These are phyloP conservation scores for Drosophila bunnanda DNA, from an alignment of 2,888 invertebrate species.

Conservation along the genomic window DNA sequence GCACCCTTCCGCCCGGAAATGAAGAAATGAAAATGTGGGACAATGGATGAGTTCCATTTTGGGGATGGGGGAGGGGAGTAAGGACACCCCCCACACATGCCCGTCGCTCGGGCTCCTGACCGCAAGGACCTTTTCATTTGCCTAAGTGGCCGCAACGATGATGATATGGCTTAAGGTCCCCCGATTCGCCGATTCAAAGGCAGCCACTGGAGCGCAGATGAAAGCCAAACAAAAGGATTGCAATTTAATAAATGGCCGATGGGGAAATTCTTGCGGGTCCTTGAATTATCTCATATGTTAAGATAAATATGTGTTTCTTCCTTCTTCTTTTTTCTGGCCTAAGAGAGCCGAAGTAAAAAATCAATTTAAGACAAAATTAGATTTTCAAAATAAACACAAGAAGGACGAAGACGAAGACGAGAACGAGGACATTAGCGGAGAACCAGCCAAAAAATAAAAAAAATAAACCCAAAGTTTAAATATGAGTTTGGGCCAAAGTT, in stretches of 20 bases:
- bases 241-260: conserved; percentile 44
- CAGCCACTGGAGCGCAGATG: conserved; percentile 46
- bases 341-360: conserved; percentile 59
- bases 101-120: conserved; percentile 1
- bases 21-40: conserved; percentile 8
- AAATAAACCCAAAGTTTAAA: conserved; percentile 65
- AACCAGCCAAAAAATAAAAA: neutral
- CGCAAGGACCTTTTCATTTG: conserved; percentile 50
- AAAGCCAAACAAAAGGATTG: conserved; percentile 39
- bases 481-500: conserved; percentile 77
- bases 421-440: conserved; percentile 39
- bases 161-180: conserved; percentile 18
- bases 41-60: neutral
- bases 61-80: too few relatives aligned
- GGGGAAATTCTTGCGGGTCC: conserved; percentile 1
- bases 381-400: conserved; percentile 73
- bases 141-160: conserved; percentile 49
- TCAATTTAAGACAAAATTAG: conserved; percentile 79
- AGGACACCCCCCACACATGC: neutral
- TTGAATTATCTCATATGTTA: conserved; percentile 8
- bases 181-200: conserved; percentile 18
- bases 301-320: conserved; percentile 5
- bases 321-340: neutral
- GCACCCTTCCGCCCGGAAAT: neutral
- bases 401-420: conserved; percentile 3